These are phyloP conservation scores for Muntiacus reevesi DNA, from an alignment of 2,113 vertebrate species.

Conservation along the genomic window DNA sequence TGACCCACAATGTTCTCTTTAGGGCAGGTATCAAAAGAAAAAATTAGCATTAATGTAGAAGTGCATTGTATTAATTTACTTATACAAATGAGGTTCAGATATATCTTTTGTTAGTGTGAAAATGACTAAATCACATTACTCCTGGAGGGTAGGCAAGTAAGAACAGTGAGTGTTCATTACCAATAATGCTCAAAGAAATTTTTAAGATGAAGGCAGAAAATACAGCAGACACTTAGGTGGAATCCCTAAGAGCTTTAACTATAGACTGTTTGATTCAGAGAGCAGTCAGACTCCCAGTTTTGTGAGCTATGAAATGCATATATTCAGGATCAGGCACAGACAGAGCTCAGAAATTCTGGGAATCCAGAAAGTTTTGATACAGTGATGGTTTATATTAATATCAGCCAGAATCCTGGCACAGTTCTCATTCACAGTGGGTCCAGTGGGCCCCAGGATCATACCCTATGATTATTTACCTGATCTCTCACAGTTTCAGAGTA, in stretches of 20 bases:
- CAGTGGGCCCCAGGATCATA: not conserved
- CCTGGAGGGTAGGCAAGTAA: not conserved
- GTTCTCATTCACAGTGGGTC: not conserved
- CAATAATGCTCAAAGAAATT: not conserved
- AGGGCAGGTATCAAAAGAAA: not conserved
- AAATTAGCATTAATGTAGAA: not conserved
- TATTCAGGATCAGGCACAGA: not conserved
- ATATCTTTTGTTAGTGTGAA: not conserved
- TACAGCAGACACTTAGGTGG: not conserved
- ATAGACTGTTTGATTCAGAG: not conserved
- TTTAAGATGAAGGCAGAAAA: not conserved
- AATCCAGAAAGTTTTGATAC: not conserved
- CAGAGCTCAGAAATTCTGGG: not conserved
- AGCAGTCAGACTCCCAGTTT: not conserved
- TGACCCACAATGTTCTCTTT: not conserved
- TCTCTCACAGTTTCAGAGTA: not conserved
- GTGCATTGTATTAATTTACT: not conserved
- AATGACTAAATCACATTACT: not conserved
- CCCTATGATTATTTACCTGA: not conserved
- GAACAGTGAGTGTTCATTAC: not conserved
- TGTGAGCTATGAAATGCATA: not conserved
- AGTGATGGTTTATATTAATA: not conserved
- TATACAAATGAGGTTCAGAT: not conserved
- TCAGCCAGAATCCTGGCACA: not conserved
- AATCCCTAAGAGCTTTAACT: not conserved